Evolutionary conservation across 1,140 invertebrate genomes (phyloP), one percentile per base, ranked within the genome.

Genomic region (Sarcophaga peregrina): DNA sequence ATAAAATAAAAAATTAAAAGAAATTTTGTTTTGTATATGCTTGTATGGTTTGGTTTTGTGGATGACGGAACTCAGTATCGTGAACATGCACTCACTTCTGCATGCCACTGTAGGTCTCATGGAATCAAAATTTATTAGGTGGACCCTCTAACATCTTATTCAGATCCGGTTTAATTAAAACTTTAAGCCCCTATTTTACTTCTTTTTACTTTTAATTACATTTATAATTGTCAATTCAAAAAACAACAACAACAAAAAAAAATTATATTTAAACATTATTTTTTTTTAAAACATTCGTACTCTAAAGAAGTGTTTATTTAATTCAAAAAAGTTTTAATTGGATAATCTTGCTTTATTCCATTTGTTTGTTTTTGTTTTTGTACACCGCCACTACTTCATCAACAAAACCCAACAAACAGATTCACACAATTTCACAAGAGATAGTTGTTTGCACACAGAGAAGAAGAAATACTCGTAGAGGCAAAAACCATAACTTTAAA

Each of bases 321-420:
- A 76, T n/a, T 46, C 74, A 76, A 76, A 76, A n/a, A 76, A 48
- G 45, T 76, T 76, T 76, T 76, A 76, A 76, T 76, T 76, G 74
- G 74, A 76, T 76, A 46, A 76, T 11, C 20, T 58, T 58, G 46
- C 5, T 45, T 74, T 74, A 47, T 76, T 76, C n/a, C n/a, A 76
- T 25, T 73, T 73, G 8, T 17, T 25, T 73, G 68, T 73, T 45
- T 17, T 25, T 73, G 68, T 73, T 45, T 37, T 25, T 9, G 10
- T 10, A 54, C 10, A 2, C 52, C 25, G 4, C 15, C n/a, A 58
- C 54, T 58, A 13, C 54, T 58, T 58, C 4, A 6, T 37, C 25
- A 11, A 58, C 54, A 58, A n/a, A n/a, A 58, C 15, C n/a, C 7
- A n/a, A 58, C 54, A 58, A 58, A 58, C 13, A 58, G 6, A 58